These are phyloP conservation scores for Neodontobutis hainanensis DNA, from an alignment of 2,113 vertebrate species.

Conservation along the genomic window DNA sequence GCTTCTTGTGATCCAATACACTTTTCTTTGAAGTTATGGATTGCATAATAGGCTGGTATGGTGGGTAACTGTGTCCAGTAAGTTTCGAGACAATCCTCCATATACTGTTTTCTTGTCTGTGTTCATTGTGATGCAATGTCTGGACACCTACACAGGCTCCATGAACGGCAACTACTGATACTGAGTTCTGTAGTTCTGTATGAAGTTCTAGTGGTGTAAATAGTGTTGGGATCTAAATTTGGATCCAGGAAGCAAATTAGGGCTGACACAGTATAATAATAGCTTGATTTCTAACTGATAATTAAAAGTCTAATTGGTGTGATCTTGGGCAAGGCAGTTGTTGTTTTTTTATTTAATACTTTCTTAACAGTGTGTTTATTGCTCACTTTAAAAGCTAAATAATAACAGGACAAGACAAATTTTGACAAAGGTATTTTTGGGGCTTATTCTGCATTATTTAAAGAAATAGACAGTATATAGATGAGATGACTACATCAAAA, in stretches of 20 bases:
- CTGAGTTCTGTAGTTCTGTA: too few species aligned
- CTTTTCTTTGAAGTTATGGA: conserved; percentile 9
- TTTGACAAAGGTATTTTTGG: too few species aligned
- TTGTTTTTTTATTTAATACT: background rate
- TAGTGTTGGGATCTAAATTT: background rate
- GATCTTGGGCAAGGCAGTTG: background rate
- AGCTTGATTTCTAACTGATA: too few species aligned
- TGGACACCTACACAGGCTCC: background rate
- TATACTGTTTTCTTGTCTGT: background rate
- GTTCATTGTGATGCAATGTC: background rate
- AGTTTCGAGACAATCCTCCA: background rate
- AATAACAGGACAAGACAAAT: too few species aligned
- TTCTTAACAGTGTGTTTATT: too few species aligned
- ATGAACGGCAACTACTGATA: background rate
- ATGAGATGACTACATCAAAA: too few species aligned
- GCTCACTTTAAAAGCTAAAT: too few species aligned
- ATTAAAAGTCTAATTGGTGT: background rate
- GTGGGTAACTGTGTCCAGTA: background rate
- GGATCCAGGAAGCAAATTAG: background rate
- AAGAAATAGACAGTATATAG: too few species aligned
- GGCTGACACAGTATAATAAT: background rate
- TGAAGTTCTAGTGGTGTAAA: background rate
- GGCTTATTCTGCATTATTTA: too few species aligned
- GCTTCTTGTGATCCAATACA: background rate
- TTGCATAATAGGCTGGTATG: background rate